Conservation (phyloP, 1,140 invertebrate species). For the Mya arenaria region DNA sequence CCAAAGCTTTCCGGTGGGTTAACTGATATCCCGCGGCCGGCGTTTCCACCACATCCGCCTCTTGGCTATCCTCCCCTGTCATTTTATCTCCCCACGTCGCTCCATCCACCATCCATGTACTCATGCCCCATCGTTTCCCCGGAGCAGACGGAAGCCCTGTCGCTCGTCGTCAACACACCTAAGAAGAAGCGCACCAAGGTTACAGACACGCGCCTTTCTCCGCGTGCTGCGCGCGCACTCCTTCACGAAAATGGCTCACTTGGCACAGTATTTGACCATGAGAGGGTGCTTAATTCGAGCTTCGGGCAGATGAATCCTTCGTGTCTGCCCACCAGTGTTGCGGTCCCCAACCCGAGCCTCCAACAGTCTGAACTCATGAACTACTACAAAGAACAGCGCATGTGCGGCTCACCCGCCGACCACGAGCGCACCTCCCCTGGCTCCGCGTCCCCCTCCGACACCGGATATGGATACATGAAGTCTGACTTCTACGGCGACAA, state of each 20-base stretch:
- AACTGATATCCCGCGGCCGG: slow-evolving; percentile 58
- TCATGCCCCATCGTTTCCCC: slow-evolving; percentile 84
- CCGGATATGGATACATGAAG: slow-evolving; percentile 69
- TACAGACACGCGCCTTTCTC: slow-evolving; percentile 96
- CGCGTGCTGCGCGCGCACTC: slow-evolving; percentile 81
- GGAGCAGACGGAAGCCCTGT: slow-evolving; percentile 95
- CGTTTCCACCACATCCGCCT: slow-evolving; percentile 63
- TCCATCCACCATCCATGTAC: slow-evolving; percentile 87
- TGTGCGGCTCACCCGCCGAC: slow-evolving; percentile 66
- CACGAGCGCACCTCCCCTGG: slow-evolving; percentile 71
- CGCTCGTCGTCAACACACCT: slow-evolving; percentile 94
- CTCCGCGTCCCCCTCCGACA: slow-evolving; percentile 67
- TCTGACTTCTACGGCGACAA: slow-evolving; percentile 63
- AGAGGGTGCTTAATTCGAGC: slow-evolving; percentile 27
- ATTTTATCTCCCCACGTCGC: slow-evolving; percentile 72
- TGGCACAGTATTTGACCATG: slow-evolving; percentile 54
- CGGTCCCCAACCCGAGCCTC: slow-evolving; percentile 96
- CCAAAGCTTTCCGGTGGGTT: slow-evolving; percentile 56
- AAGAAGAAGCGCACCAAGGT: slow-evolving; percentile 97
- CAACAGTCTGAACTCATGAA: slow-evolving; percentile 93
- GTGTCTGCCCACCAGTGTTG: slow-evolving; percentile 93
- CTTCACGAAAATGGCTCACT: slow-evolving; percentile 75
- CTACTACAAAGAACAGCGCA: slow-evolving; percentile 86
- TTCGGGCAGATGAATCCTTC: slow-evolving; percentile 84
- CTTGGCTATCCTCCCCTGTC: slow-evolving; percentile 71